Percentiles rank a stretch among this genome's conserved stretches.
Conservation (phyloP, 2,797 vertebrate genomes). For the Galago senegalensis region DNA sequence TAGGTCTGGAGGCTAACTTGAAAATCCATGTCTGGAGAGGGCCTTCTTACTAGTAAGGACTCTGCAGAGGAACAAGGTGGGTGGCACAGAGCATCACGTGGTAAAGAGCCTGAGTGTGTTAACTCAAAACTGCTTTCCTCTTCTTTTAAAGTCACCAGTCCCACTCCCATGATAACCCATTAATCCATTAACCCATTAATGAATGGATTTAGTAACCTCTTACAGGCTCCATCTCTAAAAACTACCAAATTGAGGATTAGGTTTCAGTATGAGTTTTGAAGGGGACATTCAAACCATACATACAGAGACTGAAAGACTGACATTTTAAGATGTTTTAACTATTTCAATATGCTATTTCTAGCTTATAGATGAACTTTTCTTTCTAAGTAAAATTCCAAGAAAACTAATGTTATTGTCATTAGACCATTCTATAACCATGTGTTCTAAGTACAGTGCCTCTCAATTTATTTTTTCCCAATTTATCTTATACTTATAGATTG, state of each 20-base stretch:
- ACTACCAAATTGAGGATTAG: background rate
- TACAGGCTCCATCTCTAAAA: background rate
- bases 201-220: background rate
- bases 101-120: background rate
- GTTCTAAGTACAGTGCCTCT: constrained; percentile 49
- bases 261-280: background rate
- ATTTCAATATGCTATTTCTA: background rate
- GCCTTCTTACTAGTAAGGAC: background rate
- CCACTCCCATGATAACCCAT: background rate
- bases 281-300: background rate
- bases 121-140: background rate
- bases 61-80: background rate
- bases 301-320: background rate
- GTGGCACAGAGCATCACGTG: background rate
- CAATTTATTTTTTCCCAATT: constrained; percentile 52
- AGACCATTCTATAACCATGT: constrained; percentile 40
- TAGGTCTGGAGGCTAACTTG: too few species aligned
- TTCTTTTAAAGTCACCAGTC: background rate
- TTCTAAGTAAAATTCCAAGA: background rate
- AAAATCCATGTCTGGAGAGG: background rate
- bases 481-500: background rate
- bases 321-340: constrained; percentile 54
- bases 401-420: background rate
- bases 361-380: background rate
- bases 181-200: background rate